Conservation (phyloP, 1,140 invertebrate species). For the Neodiprion pinetum region DNA sequence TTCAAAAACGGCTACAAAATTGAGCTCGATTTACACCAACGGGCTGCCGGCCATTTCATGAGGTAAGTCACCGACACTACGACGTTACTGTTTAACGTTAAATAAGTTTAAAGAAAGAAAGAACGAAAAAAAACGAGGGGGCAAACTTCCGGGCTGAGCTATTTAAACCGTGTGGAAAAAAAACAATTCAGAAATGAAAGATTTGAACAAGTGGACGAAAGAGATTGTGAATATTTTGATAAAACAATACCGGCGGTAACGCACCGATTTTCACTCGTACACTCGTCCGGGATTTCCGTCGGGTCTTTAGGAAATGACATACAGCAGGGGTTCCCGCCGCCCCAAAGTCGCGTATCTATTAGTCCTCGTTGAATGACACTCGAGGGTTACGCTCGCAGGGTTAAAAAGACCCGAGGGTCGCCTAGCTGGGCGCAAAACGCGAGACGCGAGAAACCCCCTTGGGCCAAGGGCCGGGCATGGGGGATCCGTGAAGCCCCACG, state of each 20-base stretch:
- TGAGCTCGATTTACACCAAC: slow-evolving; percentile 61
- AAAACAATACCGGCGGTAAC: too few relatives aligned
- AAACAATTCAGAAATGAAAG: not conserved
- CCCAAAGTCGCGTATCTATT: slow-evolving; percentile 53
- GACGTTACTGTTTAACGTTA: too few relatives aligned
- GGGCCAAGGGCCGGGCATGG: too few relatives aligned
- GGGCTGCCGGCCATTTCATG: slow-evolving; percentile 61
- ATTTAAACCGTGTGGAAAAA: not conserved
- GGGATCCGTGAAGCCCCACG: too few relatives aligned
- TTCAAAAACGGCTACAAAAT: slow-evolving; percentile 58
- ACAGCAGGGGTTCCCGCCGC: not conserved
- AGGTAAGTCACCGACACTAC: slow-evolving; percentile 41
- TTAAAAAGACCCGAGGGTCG: too few relatives aligned
- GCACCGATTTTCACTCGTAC: too few relatives aligned
- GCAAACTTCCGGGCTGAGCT: not conserved
- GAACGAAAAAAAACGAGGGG: not conserved
- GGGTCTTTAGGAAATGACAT: not conserved
- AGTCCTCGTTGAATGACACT: slow-evolving; percentile 60
- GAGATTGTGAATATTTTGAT: too few relatives aligned
- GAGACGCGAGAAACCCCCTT: too few relatives aligned
- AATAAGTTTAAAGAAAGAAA: not conserved
- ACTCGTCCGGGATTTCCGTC: slow-evolving; percentile 3
- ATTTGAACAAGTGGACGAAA: too few relatives aligned
- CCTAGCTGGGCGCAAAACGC: too few relatives aligned
- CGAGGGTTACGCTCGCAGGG: slow-evolving; percentile 35